Base-by-base conservation (phyloP, 2,113 vertebrate genomes). In the Actinemys pallida region DNA sequence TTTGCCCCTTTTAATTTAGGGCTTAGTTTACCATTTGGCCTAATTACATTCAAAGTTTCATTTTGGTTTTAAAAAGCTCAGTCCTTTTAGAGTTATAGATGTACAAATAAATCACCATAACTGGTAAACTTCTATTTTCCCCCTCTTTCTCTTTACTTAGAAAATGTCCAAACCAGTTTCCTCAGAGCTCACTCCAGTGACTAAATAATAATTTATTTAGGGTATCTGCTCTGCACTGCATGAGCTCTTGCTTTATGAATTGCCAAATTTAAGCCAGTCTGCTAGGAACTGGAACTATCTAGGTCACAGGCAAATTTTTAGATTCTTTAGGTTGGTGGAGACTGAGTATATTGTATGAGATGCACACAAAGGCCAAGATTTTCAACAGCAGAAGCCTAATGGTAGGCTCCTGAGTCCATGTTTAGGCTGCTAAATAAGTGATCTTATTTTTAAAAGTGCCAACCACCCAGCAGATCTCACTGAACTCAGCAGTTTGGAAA, bases 1-100 rank as follows among this genome's bases (percentile, higher is more conserved):
- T 54, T 50, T 95, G 83, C 89, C 94, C 87, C 88, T 47, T 95
- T 95, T 97, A 96, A 97, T 97, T 96, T 97, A 97, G 87, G 87
- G 86, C 54, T 94, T 96, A 95, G 90, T 97, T 96, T 90, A 93
- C 83, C 83, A 39, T 93, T 85, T 84, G 79, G 87, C 39, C 62
- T 97, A 96, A 96, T 95, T 95, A 47, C 85, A 93, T 92, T 95
- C 78, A 88, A 94, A 94, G 81, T 91, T 96, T 91, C 7, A 87
- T 93, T 97, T 95, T 87, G n/a, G 90, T 96, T 97, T 94, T 81
- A 12, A 96, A 95, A 95, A 92, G 56, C 89, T 81, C 85, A 89
- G 90, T 12, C 84, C 83, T 85, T 94, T 95, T 75, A 97, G 92
- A 95, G 53, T 95, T 93, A 93, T 81, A 90, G 45, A 91, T 80